Conservation (phyloP, 2,888 invertebrate genomes). For the Sinotaia quadrata region DNA sequence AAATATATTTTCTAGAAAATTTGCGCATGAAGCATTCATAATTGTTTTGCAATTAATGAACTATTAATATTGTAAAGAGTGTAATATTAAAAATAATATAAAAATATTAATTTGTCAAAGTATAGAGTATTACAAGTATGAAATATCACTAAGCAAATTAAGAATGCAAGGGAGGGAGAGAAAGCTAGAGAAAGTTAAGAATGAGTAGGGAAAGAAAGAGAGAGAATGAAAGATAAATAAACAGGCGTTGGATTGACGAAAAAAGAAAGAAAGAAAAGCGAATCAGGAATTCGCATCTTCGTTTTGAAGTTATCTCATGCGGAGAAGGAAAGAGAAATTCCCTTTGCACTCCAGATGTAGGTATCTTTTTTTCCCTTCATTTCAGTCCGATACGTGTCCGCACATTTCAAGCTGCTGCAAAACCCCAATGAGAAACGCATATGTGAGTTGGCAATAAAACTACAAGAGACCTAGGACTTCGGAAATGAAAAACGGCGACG, state of each 20-base stretch:
- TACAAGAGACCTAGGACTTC: not conserved
- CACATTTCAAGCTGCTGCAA: not conserved
- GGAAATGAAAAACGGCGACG: conserved; percentile 5
- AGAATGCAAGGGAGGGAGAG: too few species aligned
- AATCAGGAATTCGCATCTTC: conserved; percentile 12
- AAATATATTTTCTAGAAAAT: too few species aligned
- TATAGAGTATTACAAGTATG: too few species aligned
- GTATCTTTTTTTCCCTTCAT: not conserved
- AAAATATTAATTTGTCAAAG: too few species aligned
- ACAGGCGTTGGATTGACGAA: not conserved
- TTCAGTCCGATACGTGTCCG: not conserved
- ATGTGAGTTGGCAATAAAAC: conserved; percentile 1
- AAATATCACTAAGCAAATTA: too few species aligned
- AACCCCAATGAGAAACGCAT: not conserved
- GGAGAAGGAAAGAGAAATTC: not conserved
- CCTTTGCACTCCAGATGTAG: conserved; percentile 19
- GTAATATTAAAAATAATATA: too few species aligned
- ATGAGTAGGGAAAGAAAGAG: not conserved
- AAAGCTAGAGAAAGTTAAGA: not conserved
- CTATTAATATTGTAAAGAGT: too few species aligned
- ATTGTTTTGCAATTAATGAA: too few species aligned
- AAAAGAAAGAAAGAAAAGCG: not conserved
- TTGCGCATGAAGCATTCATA: too few species aligned
- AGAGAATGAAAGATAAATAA: not conserved
- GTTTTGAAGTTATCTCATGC: conserved; percentile 6